These are phyloP conservation scores for Zosterops pallidus DNA, from an alignment of 2,113 vertebrate genomes.

Conservation along the genomic window DNA sequence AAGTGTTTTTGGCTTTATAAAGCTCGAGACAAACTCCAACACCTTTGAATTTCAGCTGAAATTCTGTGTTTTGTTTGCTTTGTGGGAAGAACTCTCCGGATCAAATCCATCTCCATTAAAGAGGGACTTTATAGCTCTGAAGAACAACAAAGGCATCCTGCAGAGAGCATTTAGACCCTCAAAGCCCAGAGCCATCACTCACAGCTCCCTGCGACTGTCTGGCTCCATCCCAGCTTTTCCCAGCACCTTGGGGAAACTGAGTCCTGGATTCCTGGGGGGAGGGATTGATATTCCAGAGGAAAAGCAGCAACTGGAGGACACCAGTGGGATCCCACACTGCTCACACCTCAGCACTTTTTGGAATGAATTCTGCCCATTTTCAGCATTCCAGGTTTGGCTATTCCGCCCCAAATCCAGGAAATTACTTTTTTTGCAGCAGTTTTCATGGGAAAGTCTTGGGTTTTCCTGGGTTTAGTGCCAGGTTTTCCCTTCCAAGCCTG, in stretches of 20 bases:
- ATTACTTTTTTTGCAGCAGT: not conserved
- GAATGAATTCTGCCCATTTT: not conserved
- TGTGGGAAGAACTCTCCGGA: not conserved
- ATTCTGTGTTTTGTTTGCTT: not conserved
- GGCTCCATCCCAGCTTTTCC: no score
- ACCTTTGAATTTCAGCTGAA: not conserved
- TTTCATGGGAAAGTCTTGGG: not conserved
- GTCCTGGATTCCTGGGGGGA: accelerated
- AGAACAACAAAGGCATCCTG: not conserved
- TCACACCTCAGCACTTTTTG: not conserved
- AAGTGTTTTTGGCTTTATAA: not conserved
- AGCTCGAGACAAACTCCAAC: not conserved
- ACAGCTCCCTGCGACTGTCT: no score
- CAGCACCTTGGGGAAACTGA: not conserved
- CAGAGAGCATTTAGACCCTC: not conserved
- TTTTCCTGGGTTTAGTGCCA: not conserved
- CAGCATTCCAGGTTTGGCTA: not conserved
- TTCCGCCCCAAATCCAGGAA: not conserved
- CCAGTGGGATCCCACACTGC: not conserved
- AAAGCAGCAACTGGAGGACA: accelerated
- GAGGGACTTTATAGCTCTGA: not conserved
- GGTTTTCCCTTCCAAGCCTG: not conserved
- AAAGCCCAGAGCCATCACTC: not conserved
- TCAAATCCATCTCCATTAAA: not conserved
- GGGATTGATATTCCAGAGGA: not conserved